phyloP scores from a whole-genome alignment of 2,888 invertebrate species.

The Clunio marinus region DNA sequence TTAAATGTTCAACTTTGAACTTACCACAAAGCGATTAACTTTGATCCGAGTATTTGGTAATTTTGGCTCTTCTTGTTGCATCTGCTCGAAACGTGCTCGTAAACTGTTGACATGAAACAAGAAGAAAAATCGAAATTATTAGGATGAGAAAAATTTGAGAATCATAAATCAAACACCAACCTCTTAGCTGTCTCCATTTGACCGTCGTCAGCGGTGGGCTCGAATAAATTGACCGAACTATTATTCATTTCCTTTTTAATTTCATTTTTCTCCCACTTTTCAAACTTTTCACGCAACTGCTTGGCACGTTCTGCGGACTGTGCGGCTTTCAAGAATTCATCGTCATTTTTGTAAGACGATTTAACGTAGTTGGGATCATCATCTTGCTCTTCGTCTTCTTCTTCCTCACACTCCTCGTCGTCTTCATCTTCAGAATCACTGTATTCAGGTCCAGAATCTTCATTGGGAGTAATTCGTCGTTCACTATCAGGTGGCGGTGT shows the following conservation, averaged over 20 bases:
- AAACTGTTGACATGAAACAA: conserved; percentile 61
- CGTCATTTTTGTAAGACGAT: conserved; percentile 51
- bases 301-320: conserved; percentile 76
- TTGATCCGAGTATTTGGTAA: conserved; percentile 58
- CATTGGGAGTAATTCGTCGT: conserved; percentile 46
- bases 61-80: conserved; percentile 57
- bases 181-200: conserved; percentile 82
- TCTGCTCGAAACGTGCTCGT: conserved; percentile 82
- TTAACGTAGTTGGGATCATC: conserved; percentile 49
- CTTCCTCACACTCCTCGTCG: conserved; percentile 51
- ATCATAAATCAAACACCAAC: conserved; percentile 50
- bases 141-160: neutral
- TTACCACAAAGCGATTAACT: conserved; percentile 90
- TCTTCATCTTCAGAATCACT: conserved; percentile 53
- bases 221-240: conserved; percentile 50
- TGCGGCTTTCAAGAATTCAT: conserved; percentile 71
- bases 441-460: conserved; percentile 50
- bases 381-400: conserved; percentile 50
- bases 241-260: conserved; percentile 56
- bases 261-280: conserved; percentile 74
- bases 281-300: conserved; percentile 80
- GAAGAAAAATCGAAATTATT: conserved; percentile 40
- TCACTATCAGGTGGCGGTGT: conserved; percentile 79
- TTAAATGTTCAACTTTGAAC: conserved; percentile 49
- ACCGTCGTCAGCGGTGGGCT: conserved; percentile 62